Percentiles rank a stretch among this genome's conserved stretches.
Conservation (phyloP, 2,888 invertebrate genomes). For the Nomada ruficornis region DNA sequence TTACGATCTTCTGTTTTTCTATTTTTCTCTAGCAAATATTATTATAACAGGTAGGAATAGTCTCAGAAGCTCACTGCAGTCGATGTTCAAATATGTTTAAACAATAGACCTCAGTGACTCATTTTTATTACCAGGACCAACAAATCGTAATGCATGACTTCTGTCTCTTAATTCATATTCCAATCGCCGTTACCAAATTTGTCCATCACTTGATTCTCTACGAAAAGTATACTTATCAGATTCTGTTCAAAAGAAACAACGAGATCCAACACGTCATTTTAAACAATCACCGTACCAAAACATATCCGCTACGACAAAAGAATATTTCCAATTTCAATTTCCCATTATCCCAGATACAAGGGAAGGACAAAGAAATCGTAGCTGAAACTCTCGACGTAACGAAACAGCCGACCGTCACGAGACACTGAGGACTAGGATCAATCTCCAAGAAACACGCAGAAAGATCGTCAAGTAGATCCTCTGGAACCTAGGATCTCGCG, state of each 20-base stretch:
- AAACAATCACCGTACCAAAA: no score
- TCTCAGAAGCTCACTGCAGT: no score
- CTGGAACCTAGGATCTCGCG: constrained; percentile 10
- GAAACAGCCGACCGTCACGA: background rate
- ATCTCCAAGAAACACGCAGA: background rate
- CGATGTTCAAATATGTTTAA: background rate
- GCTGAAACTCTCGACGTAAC: background rate
- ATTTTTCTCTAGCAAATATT: no score
- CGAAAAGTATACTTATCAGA: no score
- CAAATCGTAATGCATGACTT: constrained; percentile 6
- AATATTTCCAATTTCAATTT: no score
- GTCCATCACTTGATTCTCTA: no score
- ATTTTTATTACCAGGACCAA: background rate
- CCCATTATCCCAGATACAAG: no score
- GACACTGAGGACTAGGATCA: background rate
- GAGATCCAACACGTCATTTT: no score
- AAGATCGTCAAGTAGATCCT: constrained; percentile 10
- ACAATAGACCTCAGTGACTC: background rate
- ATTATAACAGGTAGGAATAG: no score
- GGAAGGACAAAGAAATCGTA: background rate
- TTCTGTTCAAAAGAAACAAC: no score
- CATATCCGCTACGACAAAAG: no score
- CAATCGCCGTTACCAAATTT: background rate
- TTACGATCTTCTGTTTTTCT: background rate
- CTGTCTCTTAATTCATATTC: background rate